These are phyloP conservation scores for Drosophila subquinaria DNA, from an alignment of 2,888 invertebrate species.

Conservation along the genomic window DNA sequence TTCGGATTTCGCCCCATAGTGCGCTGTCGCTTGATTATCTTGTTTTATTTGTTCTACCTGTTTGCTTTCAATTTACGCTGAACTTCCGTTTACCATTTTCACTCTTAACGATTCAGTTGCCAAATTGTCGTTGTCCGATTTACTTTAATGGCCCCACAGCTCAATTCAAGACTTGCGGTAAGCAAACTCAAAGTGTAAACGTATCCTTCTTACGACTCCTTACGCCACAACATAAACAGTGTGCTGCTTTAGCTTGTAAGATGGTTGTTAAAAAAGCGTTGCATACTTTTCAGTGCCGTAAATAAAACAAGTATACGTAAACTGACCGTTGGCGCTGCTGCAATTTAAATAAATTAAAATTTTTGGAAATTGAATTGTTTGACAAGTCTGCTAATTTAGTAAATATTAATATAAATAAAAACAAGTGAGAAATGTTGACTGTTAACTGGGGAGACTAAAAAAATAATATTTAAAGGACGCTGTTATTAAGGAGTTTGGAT, in stretches of 20 bases:
- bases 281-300: constrained; percentile 35
- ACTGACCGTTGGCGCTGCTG: neutral
- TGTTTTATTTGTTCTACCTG: constrained; percentile 21
- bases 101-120: constrained; percentile 11
- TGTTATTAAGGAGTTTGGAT: neutral
- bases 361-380: too few species aligned
- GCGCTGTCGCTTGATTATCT: constrained; percentile 42
- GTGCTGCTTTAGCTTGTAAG: neutral
- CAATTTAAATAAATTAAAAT: neutral
- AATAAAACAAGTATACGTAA: constrained; percentile 8
- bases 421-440: too few species aligned
- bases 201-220: constrained; percentile 3
- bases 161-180: constrained; percentile 25
- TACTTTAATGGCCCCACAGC: constrained; percentile 7
- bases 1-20: too few species aligned
- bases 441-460: too few species aligned
- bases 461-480: too few species aligned
- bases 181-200: constrained; percentile 7
- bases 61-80: constrained; percentile 26
- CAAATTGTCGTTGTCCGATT: constrained; percentile 15
- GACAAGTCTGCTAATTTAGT: neutral
- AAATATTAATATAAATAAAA: neutral
- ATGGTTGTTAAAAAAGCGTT: neutral
- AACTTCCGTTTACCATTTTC: constrained; percentile 20
- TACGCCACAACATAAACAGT: constrained; percentile 11